A percentile compares a stretch with the other conserved stretches of the same genome.
phyloP scores from a whole-genome alignment of 1,140 invertebrate species.

The Oedothorax gibbosus region DNA sequence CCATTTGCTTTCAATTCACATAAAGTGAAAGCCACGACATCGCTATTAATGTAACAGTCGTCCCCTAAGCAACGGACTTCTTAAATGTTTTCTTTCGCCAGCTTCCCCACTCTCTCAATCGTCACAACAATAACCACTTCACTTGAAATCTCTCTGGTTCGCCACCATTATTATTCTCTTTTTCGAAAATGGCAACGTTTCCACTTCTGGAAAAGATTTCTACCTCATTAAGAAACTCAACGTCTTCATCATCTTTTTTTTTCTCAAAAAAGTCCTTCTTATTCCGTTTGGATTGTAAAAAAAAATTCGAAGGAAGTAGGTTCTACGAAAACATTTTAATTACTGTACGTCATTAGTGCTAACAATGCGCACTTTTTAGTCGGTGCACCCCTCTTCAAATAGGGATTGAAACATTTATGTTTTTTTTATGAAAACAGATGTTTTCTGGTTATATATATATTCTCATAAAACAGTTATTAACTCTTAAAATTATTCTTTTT shows the following conservation, averaged over 20 bases:
- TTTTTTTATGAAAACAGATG: too few species aligned
- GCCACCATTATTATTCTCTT: background rate
- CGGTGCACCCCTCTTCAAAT: background rate
- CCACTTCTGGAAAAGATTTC: slow-evolving; percentile 7
- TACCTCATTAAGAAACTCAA: slow-evolving; percentile 45
- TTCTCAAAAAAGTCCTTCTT: background rate
- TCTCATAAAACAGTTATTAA: too few species aligned
- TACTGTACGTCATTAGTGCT: slow-evolving; percentile 42
- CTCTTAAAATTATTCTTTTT: too few species aligned
- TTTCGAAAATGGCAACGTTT: slow-evolving; percentile 4
- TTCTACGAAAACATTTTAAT: slow-evolving; percentile 44
- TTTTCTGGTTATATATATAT: too few species aligned
- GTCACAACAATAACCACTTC: slow-evolving; percentile 3
- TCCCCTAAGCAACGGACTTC: background rate
- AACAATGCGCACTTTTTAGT: slow-evolving; percentile 45
- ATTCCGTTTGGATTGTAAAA: background rate
- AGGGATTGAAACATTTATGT: too few species aligned
- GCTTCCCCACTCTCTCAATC: background rate
- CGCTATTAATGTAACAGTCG: background rate
- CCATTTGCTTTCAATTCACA: background rate
- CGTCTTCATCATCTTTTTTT: slow-evolving; percentile 8
- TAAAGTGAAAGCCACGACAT: background rate
- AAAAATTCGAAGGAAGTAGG: background rate
- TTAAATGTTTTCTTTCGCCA: background rate
- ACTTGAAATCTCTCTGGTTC: slow-evolving; percentile 15